Base-by-base conservation (phyloP, 2,113 vertebrate genomes). In the Parus major region DNA sequence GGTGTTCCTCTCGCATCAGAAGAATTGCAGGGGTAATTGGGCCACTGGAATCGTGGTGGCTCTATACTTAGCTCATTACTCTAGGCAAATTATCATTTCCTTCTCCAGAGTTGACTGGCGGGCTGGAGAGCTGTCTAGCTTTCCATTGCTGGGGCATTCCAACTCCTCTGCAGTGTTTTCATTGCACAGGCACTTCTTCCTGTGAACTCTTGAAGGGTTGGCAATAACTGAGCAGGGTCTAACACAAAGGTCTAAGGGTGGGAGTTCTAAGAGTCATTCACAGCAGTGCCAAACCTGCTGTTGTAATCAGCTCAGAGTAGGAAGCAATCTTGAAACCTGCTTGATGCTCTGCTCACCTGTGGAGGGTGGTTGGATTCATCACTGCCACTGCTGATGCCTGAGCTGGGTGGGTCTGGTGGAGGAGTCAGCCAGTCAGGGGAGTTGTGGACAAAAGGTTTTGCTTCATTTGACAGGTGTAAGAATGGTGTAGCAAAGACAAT, bases 41-140 rank as follows among this genome's bases (percentile, higher is more conserved):
- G 86, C 29, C 57, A n/a, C 53, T 66, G 11, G 61, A 15, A n/a
- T 50, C 11, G 0, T 76, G 63, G 33, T 77, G 60, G 9, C 63
- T 89, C 63, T 85, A 15, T 68, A 63, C 88, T 82, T 85, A 87
- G 82, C 55, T 94, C 16, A 27, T 89, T 92, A 92, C 71, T 90
- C n/a, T 82, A 70, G 66, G 82, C 75, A 76, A 88, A 85, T 92
- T 82, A 50, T 22, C 82, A 73, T 76, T 64, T 64, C 44, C 82
- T 89, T 82, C 63, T 57, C 31, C 23, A 33, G 68, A 65, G 73
- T 23, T 83, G 64, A 50, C 57, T 90, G 47, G 36, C 49, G 76
- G 61, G 39, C 76, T 86, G 69, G 11, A 69, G 84, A 94, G 49
- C 60, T 92, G 57, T 57, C 65, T 78, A 4, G 49, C 69, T 95